Evolutionary conservation across 2,113 vertebrate species (phyloP).

Genomic region (Oryctolagus cuniculus): mOryCun1.1 NC_091448.1:26826001-26826500

Average conservation of each 20-base stretch:
- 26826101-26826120: no score
- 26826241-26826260: not conserved
- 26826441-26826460: constrained; percentile 35
- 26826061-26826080: no score
- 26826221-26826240: not conserved
- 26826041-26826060: no score
- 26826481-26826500: not conserved
- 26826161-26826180: no score
- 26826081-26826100: no score
- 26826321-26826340: constrained; percentile 16
- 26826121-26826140: no score
- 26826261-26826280: not conserved
- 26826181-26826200: no score
- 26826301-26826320: not conserved
- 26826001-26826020: no score
- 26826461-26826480: not conserved
- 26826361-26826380: constrained; percentile 15
- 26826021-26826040: no score
- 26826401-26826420: constrained; percentile 30
- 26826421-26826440: constrained; percentile 35
- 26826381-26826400: constrained; percentile 34
- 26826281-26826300: constrained; percentile 31
- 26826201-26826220: not conserved
- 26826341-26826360: constrained; percentile 12
- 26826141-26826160: no score